Percentiles rank a stretch among this genome's conserved stretches.
These are phyloP conservation scores for Sylvia borin DNA, from an alignment of 2,797 vertebrate genomes.

Conservation along the genomic window DNA sequence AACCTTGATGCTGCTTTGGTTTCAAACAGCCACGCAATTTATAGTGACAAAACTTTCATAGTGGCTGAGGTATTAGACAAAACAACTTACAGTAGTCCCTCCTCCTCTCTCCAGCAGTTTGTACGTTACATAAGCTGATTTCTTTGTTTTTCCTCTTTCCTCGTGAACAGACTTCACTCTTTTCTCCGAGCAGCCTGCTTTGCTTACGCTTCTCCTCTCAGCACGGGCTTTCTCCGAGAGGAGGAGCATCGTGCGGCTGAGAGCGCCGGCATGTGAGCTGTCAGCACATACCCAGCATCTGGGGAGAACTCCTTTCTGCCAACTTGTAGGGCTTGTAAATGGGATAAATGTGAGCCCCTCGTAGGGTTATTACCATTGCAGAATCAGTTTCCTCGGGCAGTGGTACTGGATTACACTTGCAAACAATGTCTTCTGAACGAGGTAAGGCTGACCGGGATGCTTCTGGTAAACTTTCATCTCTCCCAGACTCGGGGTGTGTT, in stretches of 20 bases:
- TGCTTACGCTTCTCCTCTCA: background rate
- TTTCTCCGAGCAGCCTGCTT: background rate
- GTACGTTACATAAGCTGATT: slow-evolving; percentile 62
- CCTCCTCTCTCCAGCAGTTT: slow-evolving; percentile 17
- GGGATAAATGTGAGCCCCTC: background rate
- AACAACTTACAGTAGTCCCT: slow-evolving; percentile 36
- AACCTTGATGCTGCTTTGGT: background rate
- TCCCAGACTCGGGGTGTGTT: background rate
- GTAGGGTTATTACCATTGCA: background rate
- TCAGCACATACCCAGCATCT: background rate
- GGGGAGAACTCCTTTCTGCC: background rate
- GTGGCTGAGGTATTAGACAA: background rate
- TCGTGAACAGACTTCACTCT: background rate
- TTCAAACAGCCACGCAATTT: background rate
- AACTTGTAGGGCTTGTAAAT: background rate
- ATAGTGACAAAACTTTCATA: background rate
- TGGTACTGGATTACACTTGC: background rate
- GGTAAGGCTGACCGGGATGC: slow-evolving; percentile 34
- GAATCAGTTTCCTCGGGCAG: background rate
- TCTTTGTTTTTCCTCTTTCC: slow-evolving; percentile 54
- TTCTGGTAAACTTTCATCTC: background rate
- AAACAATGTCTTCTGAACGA: slow-evolving; percentile 59
- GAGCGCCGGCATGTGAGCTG: slow-evolving; percentile 3
- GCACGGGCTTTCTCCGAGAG: slow-evolving; percentile 26
- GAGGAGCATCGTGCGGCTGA: slow-evolving; percentile 10